Percentiles rank a stretch among this genome's conserved stretches.
Evolutionary conservation across 2,888 invertebrate species (phyloP).

Genomic region (Craniophora ligustri): DNA sequence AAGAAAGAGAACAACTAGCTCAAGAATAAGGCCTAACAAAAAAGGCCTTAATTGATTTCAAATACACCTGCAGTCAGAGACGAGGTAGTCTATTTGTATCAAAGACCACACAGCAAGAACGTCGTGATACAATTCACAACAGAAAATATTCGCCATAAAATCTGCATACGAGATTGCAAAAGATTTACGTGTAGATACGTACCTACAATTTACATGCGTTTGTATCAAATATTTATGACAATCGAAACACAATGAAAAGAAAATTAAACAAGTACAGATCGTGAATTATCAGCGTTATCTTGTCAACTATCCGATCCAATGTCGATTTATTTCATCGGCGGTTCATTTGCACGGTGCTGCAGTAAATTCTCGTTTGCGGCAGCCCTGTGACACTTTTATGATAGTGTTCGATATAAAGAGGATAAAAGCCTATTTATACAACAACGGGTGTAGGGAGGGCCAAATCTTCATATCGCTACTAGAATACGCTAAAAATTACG

Average conservation of each 20-base stretch:
- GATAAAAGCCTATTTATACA: conserved; percentile 72
- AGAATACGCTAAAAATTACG: conserved; percentile 44
- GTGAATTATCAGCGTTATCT: conserved; percentile 77
- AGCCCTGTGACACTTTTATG: conserved; percentile 85
- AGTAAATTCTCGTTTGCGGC: conserved; percentile 85
- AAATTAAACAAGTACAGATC: conserved; percentile 61
- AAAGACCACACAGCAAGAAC: conserved; percentile 47
- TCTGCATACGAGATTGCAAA: conserved; percentile 44
- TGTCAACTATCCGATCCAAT: conserved; percentile 73
- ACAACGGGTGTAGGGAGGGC: conserved; percentile 53
- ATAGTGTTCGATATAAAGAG: conserved; percentile 75
- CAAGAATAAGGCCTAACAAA: too few relatives aligned
- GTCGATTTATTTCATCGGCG: conserved; percentile 77
- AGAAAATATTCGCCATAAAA: conserved; percentile 50
- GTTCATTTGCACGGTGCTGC: conserved; percentile 82
- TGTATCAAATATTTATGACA: conserved; percentile 55
- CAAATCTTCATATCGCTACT: conserved; percentile 54
- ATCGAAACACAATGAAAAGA: conserved; percentile 52
- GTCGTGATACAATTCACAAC: conserved; percentile 44
- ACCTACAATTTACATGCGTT: conserved; percentile 47
- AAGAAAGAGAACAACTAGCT: too few relatives aligned
- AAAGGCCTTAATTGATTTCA: too few relatives aligned
- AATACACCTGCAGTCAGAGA: background rate
- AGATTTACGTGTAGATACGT: conserved; percentile 33
- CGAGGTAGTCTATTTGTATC: conserved; percentile 10